Percentiles rank a stretch among this genome's conserved stretches.
Conservation (phyloP, 2,888 invertebrate species). For the Poecilus cupreus region DNA sequence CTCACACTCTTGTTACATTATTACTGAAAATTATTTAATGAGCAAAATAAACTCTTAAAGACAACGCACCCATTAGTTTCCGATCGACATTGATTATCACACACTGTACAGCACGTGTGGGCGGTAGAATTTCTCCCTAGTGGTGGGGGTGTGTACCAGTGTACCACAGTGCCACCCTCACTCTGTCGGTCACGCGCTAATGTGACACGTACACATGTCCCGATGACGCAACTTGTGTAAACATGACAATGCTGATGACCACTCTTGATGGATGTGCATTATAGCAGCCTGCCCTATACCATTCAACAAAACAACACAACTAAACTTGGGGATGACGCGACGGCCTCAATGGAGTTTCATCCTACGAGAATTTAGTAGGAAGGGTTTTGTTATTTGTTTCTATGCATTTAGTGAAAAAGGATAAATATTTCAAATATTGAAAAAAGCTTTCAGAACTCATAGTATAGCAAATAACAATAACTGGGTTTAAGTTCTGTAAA, state of each 20-base stretch:
- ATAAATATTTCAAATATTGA: too few relatives aligned
- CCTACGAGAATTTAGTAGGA: too few relatives aligned
- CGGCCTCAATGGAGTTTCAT: too few relatives aligned
- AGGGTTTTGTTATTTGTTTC: too few relatives aligned
- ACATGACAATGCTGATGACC: slow-evolving; percentile 57
- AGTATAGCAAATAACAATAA: too few relatives aligned
- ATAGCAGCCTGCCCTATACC: not conserved
- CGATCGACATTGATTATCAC: not conserved
- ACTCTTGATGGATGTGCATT: slow-evolving; percentile 56
- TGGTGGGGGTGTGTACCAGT: not conserved
- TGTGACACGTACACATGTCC: slow-evolving; percentile 58
- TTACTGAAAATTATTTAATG: too few relatives aligned
- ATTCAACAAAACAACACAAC: not conserved
- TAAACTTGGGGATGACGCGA: too few relatives aligned
- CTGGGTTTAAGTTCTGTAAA: too few relatives aligned
- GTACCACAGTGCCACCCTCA: slow-evolving; percentile 3
- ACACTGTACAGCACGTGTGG: not conserved
- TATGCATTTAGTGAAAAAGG: too few relatives aligned
- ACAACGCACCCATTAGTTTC: not conserved
- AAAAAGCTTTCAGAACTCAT: too few relatives aligned
- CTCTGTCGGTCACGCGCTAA: slow-evolving; percentile 43
- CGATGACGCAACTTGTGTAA: slow-evolving; percentile 58
- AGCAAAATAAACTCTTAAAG: too few relatives aligned
- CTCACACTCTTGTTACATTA: too few relatives aligned
- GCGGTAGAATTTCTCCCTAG: slow-evolving; percentile 2